Percentiles rank a stretch among this genome's conserved stretches.
Conservation (phyloP, 2,797 vertebrate genomes). For the Mionectes olivaceus region DNA sequence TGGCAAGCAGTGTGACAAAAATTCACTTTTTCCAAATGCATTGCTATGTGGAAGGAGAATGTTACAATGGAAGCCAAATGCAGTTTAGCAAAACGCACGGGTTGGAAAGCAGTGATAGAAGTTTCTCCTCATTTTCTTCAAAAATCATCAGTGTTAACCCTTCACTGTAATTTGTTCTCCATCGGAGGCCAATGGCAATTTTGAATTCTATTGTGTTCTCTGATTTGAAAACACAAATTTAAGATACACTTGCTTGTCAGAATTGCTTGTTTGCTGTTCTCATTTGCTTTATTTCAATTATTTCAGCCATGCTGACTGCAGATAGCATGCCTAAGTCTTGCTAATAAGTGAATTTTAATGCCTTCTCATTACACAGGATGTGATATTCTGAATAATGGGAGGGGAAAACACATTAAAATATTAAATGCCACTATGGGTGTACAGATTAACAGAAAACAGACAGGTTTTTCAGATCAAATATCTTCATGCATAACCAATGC, state of each 20-base stretch:
- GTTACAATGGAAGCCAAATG: constrained; percentile 61
- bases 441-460: background rate
- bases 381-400: background rate
- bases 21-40: constrained; percentile 72
- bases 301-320: background rate
- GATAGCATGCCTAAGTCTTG: background rate
- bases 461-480: background rate
- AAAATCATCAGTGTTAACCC: constrained; percentile 21
- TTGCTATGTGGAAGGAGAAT: constrained; percentile 69
- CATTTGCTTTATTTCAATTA: constrained; percentile 13
- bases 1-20: constrained; percentile 77
- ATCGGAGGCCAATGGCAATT: background rate
- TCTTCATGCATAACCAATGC: background rate
- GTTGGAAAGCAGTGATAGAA: constrained; percentile 47
- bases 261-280: constrained; percentile 54
- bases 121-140: constrained; percentile 27
- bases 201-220: constrained; percentile 7
- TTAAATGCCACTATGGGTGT: background rate
- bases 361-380: background rate
- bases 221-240: constrained; percentile 13
- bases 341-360: background rate
- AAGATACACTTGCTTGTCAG: constrained; percentile 58
- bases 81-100: constrained; percentile 57
- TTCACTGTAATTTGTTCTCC: constrained; percentile 19
- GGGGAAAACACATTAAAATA: background rate